Evolutionary conservation across 2,113 vertebrate genomes (phyloP).

Genomic region (Dromas ardeola): DNA sequence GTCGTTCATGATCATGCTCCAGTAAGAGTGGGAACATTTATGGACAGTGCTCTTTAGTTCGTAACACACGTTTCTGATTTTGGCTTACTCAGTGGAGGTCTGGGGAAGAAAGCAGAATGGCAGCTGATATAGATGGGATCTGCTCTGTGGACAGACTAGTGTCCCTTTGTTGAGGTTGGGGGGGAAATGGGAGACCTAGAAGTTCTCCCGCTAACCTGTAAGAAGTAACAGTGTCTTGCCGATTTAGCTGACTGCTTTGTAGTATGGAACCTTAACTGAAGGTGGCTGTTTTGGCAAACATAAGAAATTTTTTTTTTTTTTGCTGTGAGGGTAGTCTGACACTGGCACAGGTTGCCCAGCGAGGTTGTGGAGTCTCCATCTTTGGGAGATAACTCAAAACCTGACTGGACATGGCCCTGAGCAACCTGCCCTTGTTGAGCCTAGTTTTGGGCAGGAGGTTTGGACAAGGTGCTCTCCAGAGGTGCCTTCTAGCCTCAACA

Average conservation of each 20-base stretch:
- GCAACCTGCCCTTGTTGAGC: not conserved
- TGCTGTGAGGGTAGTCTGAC: not conserved
- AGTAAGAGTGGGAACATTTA: not conserved
- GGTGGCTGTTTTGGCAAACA: not conserved
- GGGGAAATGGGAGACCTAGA: not conserved
- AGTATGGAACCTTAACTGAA: not conserved
- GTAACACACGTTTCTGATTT: not conserved
- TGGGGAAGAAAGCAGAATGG: not conserved
- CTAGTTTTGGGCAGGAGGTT: not conserved
- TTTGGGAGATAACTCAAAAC: not conserved
- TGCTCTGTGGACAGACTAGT: not conserved
- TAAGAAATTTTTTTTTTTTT: not conserved
- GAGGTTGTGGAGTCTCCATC: not conserved
- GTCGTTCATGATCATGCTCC: rapidly evolving
- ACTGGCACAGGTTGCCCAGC: not conserved
- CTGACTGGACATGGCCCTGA: rapidly evolving
- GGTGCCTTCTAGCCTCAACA: not conserved
- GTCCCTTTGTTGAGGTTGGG: not conserved
- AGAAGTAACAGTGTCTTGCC: not conserved
- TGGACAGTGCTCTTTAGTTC: not conserved
- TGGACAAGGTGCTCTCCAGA: not conserved
- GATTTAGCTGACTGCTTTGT: not conserved
- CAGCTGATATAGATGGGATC: not conserved
- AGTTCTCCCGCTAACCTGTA: not conserved
- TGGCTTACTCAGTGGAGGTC: not conserved